Percentiles rank a stretch among this genome's conserved stretches.
These are phyloP conservation scores for Eurytemora carolleeae DNA, from an alignment of 1,140 invertebrate species.

Conservation along the genomic window DNA sequence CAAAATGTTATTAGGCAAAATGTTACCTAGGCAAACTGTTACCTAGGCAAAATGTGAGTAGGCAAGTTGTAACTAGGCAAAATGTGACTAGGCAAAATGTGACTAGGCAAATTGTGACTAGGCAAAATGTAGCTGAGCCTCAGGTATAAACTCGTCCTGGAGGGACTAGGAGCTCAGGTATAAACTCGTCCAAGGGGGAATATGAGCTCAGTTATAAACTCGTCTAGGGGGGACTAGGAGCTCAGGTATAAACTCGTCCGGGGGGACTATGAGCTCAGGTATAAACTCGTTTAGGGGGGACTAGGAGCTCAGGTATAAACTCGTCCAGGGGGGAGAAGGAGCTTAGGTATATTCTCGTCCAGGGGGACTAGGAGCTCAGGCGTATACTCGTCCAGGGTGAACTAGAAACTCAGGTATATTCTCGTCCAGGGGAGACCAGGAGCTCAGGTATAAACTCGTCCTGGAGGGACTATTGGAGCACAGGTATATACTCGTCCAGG, in stretches of 20 bases:
- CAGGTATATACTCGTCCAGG: background rate
- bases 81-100: too few species aligned
- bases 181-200: too few species aligned
- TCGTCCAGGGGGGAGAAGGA: background rate
- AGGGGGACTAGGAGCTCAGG: too few species aligned
- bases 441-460: background rate
- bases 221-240: background rate
- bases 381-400: background rate
- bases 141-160: too few species aligned
- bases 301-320: background rate
- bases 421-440: background rate
- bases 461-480: background rate
- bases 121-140: too few species aligned
- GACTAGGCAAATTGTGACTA: too few species aligned
- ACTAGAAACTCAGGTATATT: background rate
- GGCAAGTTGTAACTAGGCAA: too few species aligned
- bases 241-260: background rate
- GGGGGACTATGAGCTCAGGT: background rate
- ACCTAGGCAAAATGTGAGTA: too few species aligned
- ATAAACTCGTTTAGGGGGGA: background rate
- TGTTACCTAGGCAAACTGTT: too few species aligned
- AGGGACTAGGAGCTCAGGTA: too few species aligned
- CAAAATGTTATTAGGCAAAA: too few species aligned
- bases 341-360: background rate
- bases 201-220: too few species aligned